A percentile compares a stretch with the other conserved stretches of the same genome.
phyloP scores from a whole-genome alignment of 2,797 vertebrate genomes.

The Gymnothorax javanicus region DNA sequence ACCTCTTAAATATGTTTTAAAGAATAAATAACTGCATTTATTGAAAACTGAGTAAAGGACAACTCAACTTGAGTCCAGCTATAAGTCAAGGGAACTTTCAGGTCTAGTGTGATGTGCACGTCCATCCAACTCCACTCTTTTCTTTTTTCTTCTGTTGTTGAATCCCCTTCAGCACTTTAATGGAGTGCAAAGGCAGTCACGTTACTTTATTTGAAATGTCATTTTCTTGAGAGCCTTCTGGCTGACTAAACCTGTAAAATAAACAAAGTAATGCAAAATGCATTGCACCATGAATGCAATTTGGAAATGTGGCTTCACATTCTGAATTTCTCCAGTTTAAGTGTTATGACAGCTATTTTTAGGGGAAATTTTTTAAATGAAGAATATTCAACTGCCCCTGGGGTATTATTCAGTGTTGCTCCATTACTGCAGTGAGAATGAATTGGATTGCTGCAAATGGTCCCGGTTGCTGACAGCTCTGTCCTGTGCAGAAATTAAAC shows the following conservation, averaged over 20 bases:
- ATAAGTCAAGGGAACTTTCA: neutral
- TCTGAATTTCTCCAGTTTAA: constrained; percentile 31
- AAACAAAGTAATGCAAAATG: constrained; percentile 2
- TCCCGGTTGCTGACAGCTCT: neutral
- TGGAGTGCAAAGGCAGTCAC: neutral
- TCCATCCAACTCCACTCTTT: neutral
- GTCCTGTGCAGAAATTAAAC: neutral
- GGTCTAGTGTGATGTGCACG: neutral
- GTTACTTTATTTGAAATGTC: neutral
- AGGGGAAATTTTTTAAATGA: constrained; percentile 21
- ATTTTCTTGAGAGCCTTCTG: neutral
- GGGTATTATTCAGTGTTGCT: constrained; percentile 33
- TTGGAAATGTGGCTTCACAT: constrained; percentile 32
- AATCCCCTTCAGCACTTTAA: neutral
- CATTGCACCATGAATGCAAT: neutral
- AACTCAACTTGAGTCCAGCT: neutral
- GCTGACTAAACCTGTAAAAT: neutral
- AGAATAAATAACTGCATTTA: neutral
- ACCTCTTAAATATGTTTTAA: neutral
- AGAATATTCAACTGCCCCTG: constrained; percentile 25
- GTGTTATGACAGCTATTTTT: constrained; percentile 21
- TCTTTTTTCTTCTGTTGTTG: neutral
- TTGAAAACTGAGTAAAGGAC: neutral
- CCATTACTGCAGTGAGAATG: constrained; percentile 34
- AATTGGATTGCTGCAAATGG: constrained; percentile 19